A percentile compares a stretch with the other conserved stretches of the same genome.
These are phyloP conservation scores for Nasonovia ribisnigri DNA, from an alignment of 2,888 invertebrate species.

Conservation along the genomic window DNA sequence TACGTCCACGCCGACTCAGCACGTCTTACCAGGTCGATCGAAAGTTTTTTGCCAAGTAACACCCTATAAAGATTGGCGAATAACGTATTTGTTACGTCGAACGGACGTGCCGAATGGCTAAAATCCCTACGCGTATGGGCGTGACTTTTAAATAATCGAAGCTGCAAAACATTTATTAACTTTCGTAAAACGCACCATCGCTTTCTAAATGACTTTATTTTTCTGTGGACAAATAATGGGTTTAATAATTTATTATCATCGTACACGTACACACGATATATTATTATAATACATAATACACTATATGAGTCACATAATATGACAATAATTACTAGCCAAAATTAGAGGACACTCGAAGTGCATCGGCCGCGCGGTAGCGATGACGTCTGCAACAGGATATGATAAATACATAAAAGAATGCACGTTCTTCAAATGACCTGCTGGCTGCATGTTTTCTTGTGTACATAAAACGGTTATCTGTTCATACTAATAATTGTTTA, in stretches of 20 bases:
- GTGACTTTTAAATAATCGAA: background rate
- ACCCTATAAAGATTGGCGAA: background rate
- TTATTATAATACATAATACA: background rate
- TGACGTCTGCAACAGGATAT: background rate
- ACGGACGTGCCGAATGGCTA: background rate
- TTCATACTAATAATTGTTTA: background rate
- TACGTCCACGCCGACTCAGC: no score
- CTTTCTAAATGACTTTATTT: background rate
- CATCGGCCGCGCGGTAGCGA: background rate
- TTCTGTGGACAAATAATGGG: background rate
- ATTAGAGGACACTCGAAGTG: background rate
- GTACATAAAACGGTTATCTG: background rate
- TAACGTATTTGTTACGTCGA: background rate
- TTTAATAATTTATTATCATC: background rate
- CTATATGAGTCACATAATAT: background rate
- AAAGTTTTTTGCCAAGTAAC: background rate
- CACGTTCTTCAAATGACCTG: background rate
- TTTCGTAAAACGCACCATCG: background rate
- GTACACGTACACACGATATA: background rate
- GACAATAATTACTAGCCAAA: background rate
- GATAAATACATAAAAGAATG: background rate
- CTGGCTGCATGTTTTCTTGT: background rate
- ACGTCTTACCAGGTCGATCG: no score
- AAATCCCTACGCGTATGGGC: accelerated
- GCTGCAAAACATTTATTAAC: background rate